Base-by-base conservation (phyloP, 2,797 vertebrate species). In the Lophotriccus pileatus region DNA sequence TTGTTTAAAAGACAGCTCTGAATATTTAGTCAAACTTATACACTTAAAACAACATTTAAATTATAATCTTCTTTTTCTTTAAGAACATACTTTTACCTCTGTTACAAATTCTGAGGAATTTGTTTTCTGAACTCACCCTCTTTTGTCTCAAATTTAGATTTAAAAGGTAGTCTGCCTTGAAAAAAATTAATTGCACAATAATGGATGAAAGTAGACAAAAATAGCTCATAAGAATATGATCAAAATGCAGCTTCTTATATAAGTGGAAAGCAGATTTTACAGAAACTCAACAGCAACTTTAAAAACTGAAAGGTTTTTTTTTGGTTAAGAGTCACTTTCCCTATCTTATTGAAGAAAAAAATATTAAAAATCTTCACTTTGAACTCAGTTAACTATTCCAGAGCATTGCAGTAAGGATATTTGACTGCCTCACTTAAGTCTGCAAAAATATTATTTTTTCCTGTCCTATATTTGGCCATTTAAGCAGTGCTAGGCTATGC, bases 171-270 rank as follows among this genome's bases (percentile, higher is more conserved):
- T 37, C 36, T 20, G 12, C 53, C 74, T 86, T 64, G 34, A 73
- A 88, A 92, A 53, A 55, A 93, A 91, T 75, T 94, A 94, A 86
- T 73, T 91, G 70, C 63, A 90, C 22, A 69, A 79, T 63, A 90
- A 84, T 43, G 68, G 72, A 81, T 14, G 16, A 87, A 90, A 83
- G 60, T 27, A 90, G 89, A 69, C 52, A 87, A 92, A 94, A 95
- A 92, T 69, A 94, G 49, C 43, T 86, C 50, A 81, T 56, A 76
- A 77, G 52, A 34, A 69, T 46, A 75, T 27, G 28, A 73, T 88
- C 24, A 91, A 85, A 95, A 87, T 89, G 50, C 50, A 95, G 68
- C 39, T 94, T 80, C 49, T 87, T 95, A 90, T 66, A 9, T 89
- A 95, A 95, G 37, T 49, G 16, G n/a, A 94, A 91, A 94, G 47